These are phyloP conservation scores for Dione vanillae DNA, from an alignment of 2,888 invertebrate genomes.

Conservation along the genomic window DNA sequence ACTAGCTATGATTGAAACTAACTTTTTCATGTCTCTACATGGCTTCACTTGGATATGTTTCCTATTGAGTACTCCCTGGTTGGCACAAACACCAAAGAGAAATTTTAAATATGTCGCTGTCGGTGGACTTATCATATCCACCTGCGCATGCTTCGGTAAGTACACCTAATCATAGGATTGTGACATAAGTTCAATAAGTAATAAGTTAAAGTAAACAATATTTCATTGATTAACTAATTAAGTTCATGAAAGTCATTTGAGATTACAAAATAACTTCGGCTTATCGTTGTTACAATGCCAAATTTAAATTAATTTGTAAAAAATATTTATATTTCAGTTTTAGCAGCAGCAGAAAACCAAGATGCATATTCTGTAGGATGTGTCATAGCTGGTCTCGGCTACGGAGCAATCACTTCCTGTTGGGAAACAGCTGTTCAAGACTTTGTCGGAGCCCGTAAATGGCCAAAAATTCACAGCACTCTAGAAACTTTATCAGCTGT, in stretches of 20 bases:
- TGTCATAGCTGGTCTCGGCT: conserved; percentile 79
- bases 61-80: conserved; percentile 74
- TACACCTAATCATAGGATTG: not conserved
- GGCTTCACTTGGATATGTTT: conserved; percentile 81
- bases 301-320: not conserved
- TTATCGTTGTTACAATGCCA: not conserved
- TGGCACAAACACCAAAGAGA: conserved; percentile 72
- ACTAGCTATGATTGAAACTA: conserved; percentile 69
- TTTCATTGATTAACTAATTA: not conserved
- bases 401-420: conserved; percentile 75
- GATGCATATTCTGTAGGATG: conserved; percentile 79
- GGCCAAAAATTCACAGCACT: conserved; percentile 77
- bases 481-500: conserved; percentile 74
- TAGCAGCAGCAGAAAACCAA: conserved; percentile 69
- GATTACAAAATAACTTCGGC: not conserved
- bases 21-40: conserved; percentile 74
- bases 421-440: conserved; percentile 77
- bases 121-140: conserved; percentile 66
- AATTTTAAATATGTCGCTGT: conserved; percentile 74
- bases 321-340: conserved; percentile 59
- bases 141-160: conserved; percentile 72
- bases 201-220: not conserved
- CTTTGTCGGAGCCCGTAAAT: conserved; percentile 77
- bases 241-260: not conserved
- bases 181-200: not conserved